A percentile compares a stretch with the other conserved stretches of the same genome.
These are phyloP conservation scores for Atethmia centrago DNA, from an alignment of 2,888 invertebrate species.

Conservation along the genomic window DNA sequence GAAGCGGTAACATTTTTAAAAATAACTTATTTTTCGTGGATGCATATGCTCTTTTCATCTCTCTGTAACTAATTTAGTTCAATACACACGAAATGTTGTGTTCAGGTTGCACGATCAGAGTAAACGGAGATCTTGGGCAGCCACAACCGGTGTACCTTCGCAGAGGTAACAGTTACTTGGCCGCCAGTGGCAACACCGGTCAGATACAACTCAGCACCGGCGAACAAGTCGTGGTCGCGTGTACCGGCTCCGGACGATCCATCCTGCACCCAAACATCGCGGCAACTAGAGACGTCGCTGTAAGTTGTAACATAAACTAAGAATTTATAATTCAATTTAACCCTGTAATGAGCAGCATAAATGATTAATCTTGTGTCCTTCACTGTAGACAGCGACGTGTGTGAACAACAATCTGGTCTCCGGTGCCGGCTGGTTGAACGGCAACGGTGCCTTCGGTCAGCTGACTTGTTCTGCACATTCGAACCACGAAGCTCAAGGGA, in stretches of 20 bases:
- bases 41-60: background rate
- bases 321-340: background rate
- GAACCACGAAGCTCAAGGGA: constrained; percentile 80
- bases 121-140: constrained; percentile 88
- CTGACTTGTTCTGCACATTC: constrained; percentile 84
- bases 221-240: constrained; percentile 79
- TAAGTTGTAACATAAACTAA: constrained; percentile 41
- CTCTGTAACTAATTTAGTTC: background rate
- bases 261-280: constrained; percentile 81
- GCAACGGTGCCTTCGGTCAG: constrained; percentile 79
- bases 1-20: constrained; percentile 74
- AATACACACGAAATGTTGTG: constrained; percentile 3
- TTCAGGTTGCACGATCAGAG: constrained; percentile 86
- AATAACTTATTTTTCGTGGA: too few relatives aligned
- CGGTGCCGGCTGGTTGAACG: constrained; percentile 81
- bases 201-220: constrained; percentile 77
- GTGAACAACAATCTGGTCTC: constrained; percentile 76
- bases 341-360: background rate
- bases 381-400: constrained; percentile 79
- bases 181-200: constrained; percentile 78
- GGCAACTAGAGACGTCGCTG: constrained; percentile 52
- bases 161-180: constrained; percentile 76
- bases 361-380: background rate
- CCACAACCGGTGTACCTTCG: constrained; percentile 91
- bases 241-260: constrained; percentile 79